Evolutionary conservation across 2,113 vertebrate species (phyloP), one percentile per base, ranked within the genome.

Genomic region (Anhinga rufa): DNA sequence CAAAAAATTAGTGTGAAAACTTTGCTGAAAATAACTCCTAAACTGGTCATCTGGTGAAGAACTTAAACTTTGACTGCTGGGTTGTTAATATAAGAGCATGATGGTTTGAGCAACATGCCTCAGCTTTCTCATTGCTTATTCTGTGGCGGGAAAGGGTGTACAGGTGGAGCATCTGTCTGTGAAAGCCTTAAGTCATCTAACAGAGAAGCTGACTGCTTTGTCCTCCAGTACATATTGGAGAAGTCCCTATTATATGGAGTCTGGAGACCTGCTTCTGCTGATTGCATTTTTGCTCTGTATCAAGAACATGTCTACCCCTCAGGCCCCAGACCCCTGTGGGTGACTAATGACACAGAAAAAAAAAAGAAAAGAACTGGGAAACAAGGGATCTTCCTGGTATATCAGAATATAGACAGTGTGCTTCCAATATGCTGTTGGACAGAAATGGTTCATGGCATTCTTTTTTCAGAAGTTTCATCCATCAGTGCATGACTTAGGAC

Each of bases 191-290:
- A 78, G 61, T 66, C 60, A 26, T 44, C 20, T 40, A 49, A 12
- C 28, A 71, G 74, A n/a, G 77, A 75, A 81, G 51, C 46, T 0
- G 8, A 87, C 46, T 38, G 72, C 32, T 81, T 91, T 69, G 51
- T 49, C 18, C n/a, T 85, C 21, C 42, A 9, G 26, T 28, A 25
- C 2, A 0, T 61, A 3, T 4, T 55, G 70, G 55, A 52, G 14
- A 62, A 62, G 18, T 71, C 13, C 64, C 12, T 65, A 0, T 36
- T 1, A 0, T 0, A 5, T 36, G 55, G 51, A 42, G 7, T 29
- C 58, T 74, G 81, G 72, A 54, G 82, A 78, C 20, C 28, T 75
- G 60, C 40, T 48, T 52, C 34, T 60, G 57, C 65, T 68, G 62
- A 9, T 7, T 19, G 49, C 61, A 15, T 17, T 65, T 42, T 72